Evolutionary conservation across 1,140 invertebrate species (phyloP), one percentile per base, ranked within the genome.

Genomic region (Ephestia elutella): DNA sequence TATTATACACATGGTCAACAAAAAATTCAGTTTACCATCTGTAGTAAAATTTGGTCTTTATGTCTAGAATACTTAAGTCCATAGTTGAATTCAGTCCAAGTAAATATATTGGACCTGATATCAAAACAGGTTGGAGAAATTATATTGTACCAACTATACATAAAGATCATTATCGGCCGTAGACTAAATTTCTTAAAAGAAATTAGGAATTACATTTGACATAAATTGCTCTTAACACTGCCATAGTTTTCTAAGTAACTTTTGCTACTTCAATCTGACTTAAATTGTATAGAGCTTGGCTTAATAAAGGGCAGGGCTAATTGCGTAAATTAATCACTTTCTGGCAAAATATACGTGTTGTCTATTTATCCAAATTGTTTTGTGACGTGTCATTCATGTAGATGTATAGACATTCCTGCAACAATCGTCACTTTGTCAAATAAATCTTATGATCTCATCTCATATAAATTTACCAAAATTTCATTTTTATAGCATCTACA

Each of bases 391-490:
- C 30, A 5, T 32, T 11, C 11, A 11, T 32, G 30, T 35, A 35
- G 32, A 35, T 35, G 9, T 44, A 1, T 15, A 44, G 13, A 44
- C 38, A 44, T 44, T 44, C n/a, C 38, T 30, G 2, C 15, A 44
- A 10, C 2, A 44, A n/a, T 17, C 5, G 10, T 44, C 38, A 44
- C 13, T 15, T 44, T 4, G n/a, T 44, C 3, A 35, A 11, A 21
- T 56, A 75, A 76, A 25, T 25, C 21, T 25, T 25, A 25, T 25
- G 2, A 69, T 76, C 60, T 80, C 78, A 81, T 82, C 75, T 84
- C 77, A 76, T 77, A 62, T 76, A 32, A 5, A 73, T 71, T 78
- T 75, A 82, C 81, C 78, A 80, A 84, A 80, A 60, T 68, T 59
- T 60, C 48, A 50, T 30, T 20, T 60, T 65, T 49, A 35, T 62